These are phyloP conservation scores for Alloplasta piceator DNA, from an alignment of 2,888 invertebrate genomes.

Conservation along the genomic window DNA sequence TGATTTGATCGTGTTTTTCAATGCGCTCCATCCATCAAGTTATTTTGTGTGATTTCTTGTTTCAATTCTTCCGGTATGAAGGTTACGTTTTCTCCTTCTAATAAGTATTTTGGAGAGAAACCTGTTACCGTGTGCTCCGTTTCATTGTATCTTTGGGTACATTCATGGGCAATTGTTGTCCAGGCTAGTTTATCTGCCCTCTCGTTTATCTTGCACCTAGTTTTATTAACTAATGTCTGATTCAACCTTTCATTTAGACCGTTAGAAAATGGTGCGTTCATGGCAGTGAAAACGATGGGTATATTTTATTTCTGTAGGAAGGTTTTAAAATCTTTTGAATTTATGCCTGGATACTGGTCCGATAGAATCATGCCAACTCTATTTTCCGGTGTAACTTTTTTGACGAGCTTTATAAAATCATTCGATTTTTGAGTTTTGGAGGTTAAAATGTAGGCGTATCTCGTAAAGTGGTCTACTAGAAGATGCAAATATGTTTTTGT, in stretches of 20 bases:
- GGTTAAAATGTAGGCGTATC: conserved; percentile 68
- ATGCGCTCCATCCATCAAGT: conserved; percentile 67
- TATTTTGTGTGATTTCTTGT: conserved; percentile 48
- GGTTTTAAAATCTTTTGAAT: conserved; percentile 66
- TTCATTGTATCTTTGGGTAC: conserved; percentile 69
- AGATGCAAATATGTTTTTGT: conserved; percentile 72
- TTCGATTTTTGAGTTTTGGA: conserved; percentile 66
- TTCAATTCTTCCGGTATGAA: conserved; percentile 61
- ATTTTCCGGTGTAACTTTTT: conserved; percentile 25
- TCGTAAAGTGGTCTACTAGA: conserved; percentile 68
- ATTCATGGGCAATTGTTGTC: conserved; percentile 69
- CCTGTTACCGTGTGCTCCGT: conserved; percentile 69
- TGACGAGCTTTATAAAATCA: conserved; percentile 69
- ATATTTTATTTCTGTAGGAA: conserved; percentile 64
- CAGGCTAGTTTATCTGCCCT: conserved; percentile 62
- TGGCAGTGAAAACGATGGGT: conserved; percentile 70
- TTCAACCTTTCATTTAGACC: neutral
- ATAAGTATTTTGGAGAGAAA: conserved; percentile 68
- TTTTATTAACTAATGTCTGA: conserved; percentile 70
- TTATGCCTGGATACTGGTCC: conserved; percentile 69
- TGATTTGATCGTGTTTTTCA: conserved; percentile 66
- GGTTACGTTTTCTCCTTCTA: conserved; percentile 64
- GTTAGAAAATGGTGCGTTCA: conserved; percentile 64
- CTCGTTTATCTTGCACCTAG: conserved; percentile 71
- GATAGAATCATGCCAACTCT: conserved; percentile 60